These are phyloP conservation scores for Tetraodon nigroviridis DNA, from an alignment of 2,113 vertebrate genomes.

Conservation along the genomic window DNA sequence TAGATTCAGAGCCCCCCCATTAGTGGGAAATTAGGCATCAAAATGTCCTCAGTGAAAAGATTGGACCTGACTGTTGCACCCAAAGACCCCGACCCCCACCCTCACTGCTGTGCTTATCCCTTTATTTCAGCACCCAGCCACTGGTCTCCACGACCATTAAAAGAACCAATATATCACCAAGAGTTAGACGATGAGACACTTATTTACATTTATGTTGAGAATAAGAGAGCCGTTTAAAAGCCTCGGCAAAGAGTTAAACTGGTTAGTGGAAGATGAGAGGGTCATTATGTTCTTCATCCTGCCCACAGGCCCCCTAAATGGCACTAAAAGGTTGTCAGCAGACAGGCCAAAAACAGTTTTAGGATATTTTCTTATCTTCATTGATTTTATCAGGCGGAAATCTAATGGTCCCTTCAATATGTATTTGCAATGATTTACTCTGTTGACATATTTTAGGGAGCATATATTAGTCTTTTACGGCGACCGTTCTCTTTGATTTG, in stretches of 20 bases:
- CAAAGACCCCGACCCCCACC: conserved; percentile 14
- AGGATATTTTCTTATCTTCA: conserved; percentile 15
- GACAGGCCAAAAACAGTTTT: conserved; percentile 7
- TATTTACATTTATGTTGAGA: conserved; percentile 63
- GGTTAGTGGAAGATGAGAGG: conserved; percentile 60
- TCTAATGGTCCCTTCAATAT: conserved; percentile 27
- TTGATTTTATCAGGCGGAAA: conserved; percentile 26
- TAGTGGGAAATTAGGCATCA: conserved; percentile 42
- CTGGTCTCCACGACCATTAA: conserved; percentile 51
- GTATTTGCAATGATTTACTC: conserved; percentile 3
- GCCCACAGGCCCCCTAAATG: conserved; percentile 33
- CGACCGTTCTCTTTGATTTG: conserved; percentile 24
- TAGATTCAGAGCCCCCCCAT: conserved; percentile 33
- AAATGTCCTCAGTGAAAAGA: conserved; percentile 46
- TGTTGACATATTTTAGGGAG: not conserved
- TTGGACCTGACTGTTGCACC: conserved; percentile 47
- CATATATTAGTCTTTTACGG: not conserved
- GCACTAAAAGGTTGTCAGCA: conserved; percentile 50
- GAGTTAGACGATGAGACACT: conserved; percentile 52
- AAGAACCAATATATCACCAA: conserved; percentile 57
- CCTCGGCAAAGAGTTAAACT: conserved; percentile 48
- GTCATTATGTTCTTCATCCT: conserved; percentile 44
- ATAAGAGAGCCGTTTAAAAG: conserved; percentile 38
- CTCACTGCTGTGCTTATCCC: conserved; percentile 36
- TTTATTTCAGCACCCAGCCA: conserved; percentile 26